These are phyloP conservation scores for Drosophila helvetica DNA, from an alignment of 2,888 invertebrate species.

Conservation along the genomic window DNA sequence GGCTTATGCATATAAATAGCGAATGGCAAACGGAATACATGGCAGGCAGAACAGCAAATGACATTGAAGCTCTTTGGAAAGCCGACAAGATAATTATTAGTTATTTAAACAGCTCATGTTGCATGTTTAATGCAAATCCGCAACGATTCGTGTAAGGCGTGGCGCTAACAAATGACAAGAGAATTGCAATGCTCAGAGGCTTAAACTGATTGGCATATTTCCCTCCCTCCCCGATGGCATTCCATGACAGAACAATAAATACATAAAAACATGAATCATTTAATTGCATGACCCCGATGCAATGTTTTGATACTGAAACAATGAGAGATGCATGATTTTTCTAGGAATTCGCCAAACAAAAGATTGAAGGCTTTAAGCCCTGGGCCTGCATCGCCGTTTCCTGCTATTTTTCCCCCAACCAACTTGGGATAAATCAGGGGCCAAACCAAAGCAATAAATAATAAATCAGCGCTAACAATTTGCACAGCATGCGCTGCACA, in stretches of 20 bases:
- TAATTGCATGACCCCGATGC: slow-evolving; percentile 58
- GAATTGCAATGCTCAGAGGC: slow-evolving; percentile 37
- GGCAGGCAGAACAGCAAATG: slow-evolving; percentile 36
- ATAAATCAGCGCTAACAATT: slow-evolving; percentile 73
- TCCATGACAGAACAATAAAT: slow-evolving; percentile 41
- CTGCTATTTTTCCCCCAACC: slow-evolving; percentile 4
- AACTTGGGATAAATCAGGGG: slow-evolving; percentile 65
- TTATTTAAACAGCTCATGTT: slow-evolving; percentile 75
- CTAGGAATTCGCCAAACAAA: slow-evolving; percentile 21
- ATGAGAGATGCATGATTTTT: slow-evolving; percentile 14
- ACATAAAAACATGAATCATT: slow-evolving; percentile 63
- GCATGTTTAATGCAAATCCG: slow-evolving; percentile 68
- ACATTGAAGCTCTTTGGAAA: slow-evolving; percentile 60
- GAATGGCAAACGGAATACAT: slow-evolving; percentile 12
- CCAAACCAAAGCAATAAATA: slow-evolving; percentile 69
- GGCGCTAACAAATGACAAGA: slow-evolving; percentile 33
- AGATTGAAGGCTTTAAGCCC: slow-evolving; percentile 45
- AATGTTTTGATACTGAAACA: slow-evolving; percentile 45
- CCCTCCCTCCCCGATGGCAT: slow-evolving; percentile 8
- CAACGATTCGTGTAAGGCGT: slow-evolving; percentile 53
- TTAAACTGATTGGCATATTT: slow-evolving; percentile 56
- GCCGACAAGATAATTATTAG: slow-evolving; percentile 75
- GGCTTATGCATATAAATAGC: slow-evolving; percentile 72
- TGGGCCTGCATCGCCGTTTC: slow-evolving; percentile 1
- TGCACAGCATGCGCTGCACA: slow-evolving; percentile 48